Evolutionary conservation across 2,113 vertebrate genomes (phyloP).

Genomic region (Hiodon alosoides): DNA sequence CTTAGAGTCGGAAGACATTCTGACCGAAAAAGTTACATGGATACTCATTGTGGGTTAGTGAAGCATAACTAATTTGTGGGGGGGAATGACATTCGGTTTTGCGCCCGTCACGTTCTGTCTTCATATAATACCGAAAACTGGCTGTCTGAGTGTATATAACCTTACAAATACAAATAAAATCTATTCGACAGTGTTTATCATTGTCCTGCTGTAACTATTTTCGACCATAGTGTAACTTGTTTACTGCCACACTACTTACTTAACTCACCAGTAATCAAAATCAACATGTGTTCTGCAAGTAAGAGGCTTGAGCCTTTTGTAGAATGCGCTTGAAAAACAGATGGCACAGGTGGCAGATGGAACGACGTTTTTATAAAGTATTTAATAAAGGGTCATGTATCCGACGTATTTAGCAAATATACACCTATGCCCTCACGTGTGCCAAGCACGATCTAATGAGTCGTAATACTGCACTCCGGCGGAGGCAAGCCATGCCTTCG

Average conservation of each 20-base stretch:
- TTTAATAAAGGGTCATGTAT: constrained; percentile 8
- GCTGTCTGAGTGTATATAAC: too few relatives aligned
- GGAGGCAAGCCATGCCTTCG: background rate
- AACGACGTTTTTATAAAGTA: constrained; percentile 16
- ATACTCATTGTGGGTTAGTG: too few relatives aligned
- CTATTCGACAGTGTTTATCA: background rate
- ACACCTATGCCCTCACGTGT: background rate
- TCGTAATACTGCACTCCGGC: background rate
- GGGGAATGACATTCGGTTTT: too few relatives aligned
- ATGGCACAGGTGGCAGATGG: background rate
- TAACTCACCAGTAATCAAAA: constrained; percentile 8
- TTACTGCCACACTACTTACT: background rate
- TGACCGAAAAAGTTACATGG: too few relatives aligned
- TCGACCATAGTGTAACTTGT: background rate
- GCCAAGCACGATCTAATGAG: background rate
- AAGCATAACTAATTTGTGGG: too few relatives aligned
- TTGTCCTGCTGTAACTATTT: background rate
- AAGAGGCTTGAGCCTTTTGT: background rate
- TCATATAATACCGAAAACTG: too few relatives aligned
- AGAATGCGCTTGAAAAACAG: constrained; percentile 6
- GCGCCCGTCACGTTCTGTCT: too few relatives aligned
- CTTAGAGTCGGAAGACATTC: too few relatives aligned
- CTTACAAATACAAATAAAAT: too few relatives aligned
- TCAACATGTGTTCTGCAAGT: background rate
- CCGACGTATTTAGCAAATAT: constrained; percentile 11